These are phyloP conservation scores for Brachystomella parvula DNA, from an alignment of 1,140 invertebrate species.

Conservation along the genomic window DNA sequence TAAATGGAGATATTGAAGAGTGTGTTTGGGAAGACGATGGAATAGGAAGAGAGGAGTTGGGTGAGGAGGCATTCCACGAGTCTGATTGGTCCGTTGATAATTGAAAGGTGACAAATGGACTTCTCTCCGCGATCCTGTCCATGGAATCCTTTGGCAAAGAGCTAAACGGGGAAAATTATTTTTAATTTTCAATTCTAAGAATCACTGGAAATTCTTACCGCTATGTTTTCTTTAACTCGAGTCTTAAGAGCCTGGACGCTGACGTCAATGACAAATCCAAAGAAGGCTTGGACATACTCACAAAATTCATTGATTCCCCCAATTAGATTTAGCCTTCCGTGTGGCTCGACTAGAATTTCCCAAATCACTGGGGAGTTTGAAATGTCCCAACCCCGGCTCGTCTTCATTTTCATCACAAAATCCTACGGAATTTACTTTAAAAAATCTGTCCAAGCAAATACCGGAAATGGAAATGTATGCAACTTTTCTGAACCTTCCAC, in stretches of 20 bases:
- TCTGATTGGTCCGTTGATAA: slow-evolving; percentile 26
- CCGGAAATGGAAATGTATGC: background rate
- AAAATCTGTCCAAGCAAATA: background rate
- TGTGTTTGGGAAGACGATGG: slow-evolving; percentile 20
- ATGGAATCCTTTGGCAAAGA: background rate
- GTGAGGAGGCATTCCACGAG: slow-evolving; percentile 27
- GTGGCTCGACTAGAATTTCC: slow-evolving; percentile 24
- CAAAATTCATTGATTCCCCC: slow-evolving; percentile 36
- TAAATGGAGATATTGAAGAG: slow-evolving; percentile 30
- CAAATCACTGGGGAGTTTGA: slow-evolving; percentile 30
- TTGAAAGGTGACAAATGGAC: slow-evolving; percentile 23
- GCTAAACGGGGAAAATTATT: slow-evolving; percentile 3
- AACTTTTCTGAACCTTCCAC: slow-evolving; percentile 24
- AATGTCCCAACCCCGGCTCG: slow-evolving; percentile 25
- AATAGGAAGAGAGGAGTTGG: slow-evolving; percentile 27
- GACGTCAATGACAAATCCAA: slow-evolving; percentile 10
- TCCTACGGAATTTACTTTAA: slow-evolving; percentile 18
- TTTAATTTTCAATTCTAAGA: background rate
- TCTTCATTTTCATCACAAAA: slow-evolving; percentile 27
- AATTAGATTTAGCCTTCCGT: slow-evolving; percentile 30
- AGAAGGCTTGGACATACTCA: slow-evolving; percentile 28
- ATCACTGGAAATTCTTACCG: slow-evolving; percentile 17
- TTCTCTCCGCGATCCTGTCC: slow-evolving; percentile 7
- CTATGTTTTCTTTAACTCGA: slow-evolving; percentile 14
- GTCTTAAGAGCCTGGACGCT: background rate